These are phyloP conservation scores for Pipa parva DNA, from an alignment of 2,113 vertebrate species.

Conservation along the genomic window DNA sequence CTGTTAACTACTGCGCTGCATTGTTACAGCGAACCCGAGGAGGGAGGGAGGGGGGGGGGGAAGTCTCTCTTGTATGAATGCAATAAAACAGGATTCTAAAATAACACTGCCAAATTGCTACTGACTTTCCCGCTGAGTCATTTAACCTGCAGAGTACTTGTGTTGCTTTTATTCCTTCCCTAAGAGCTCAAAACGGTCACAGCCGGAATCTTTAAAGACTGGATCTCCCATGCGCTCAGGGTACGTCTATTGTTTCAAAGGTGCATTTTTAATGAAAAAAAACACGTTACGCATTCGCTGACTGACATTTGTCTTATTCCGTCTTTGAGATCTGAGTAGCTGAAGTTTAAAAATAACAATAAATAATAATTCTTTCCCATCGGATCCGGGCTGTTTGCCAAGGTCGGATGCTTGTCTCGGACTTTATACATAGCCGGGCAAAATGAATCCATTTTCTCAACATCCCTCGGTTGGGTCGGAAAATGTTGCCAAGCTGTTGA, in stretches of 20 bases:
- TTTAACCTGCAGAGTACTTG: conserved; percentile 31
- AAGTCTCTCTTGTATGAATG: conserved; percentile 38
- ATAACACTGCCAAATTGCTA: conserved; percentile 49
- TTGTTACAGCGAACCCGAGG: conserved; percentile 12
- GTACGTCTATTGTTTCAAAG: conserved; percentile 24
- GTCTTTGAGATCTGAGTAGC: background rate
- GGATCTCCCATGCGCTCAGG: conserved; percentile 17
- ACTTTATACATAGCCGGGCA: background rate
- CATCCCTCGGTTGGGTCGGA: too few relatives aligned
- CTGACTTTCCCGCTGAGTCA: conserved; percentile 40
- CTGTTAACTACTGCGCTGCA: conserved; percentile 42
- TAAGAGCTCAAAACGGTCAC: conserved; percentile 25
- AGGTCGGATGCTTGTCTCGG: background rate
- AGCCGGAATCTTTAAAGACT: conserved; percentile 23
- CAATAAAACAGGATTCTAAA: conserved; percentile 48
- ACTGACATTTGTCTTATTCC: background rate
- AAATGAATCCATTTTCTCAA: background rate
- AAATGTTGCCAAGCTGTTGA: too few relatives aligned
- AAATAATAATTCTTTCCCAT: too few relatives aligned
- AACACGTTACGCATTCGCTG: conserved; percentile 12
- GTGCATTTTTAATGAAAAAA: conserved; percentile 6
- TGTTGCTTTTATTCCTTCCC: conserved; percentile 31
- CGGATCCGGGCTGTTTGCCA: background rate
- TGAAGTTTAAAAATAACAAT: background rate
- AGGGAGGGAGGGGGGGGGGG: conserved; percentile 44